These are phyloP conservation scores for Calliphora vicina DNA, from an alignment of 1,140 invertebrate genomes.

Conservation along the genomic window DNA sequence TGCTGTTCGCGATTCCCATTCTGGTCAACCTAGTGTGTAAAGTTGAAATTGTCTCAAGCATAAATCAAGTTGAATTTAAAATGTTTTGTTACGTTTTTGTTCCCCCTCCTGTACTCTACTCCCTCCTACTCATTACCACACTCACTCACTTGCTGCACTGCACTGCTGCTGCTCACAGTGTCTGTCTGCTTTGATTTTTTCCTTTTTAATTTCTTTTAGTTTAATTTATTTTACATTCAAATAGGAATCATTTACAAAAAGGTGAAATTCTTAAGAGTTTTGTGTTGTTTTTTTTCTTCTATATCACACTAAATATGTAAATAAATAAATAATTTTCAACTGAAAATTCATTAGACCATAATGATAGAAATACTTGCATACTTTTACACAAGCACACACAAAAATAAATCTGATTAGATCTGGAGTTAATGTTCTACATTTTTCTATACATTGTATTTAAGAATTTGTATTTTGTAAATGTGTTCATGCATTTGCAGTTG, in stretches of 20 bases:
- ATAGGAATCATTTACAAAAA: slow-evolving; percentile 26
- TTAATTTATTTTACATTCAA: slow-evolving; percentile 26
- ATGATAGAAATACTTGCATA: too few species aligned
- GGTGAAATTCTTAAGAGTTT: slow-evolving; percentile 20
- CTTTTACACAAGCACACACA: too few species aligned
- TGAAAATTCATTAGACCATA: background rate
- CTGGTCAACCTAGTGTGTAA: slow-evolving; percentile 32
- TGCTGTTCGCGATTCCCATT: slow-evolving; percentile 30
- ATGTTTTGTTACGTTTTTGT: slow-evolving; percentile 13
- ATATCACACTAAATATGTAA: background rate
- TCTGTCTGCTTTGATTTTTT: background rate
- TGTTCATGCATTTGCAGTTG: too few species aligned
- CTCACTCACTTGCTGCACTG: background rate
- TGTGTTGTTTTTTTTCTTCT: background rate
- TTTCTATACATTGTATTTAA: too few species aligned
- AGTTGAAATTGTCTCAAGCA: slow-evolving; percentile 27
- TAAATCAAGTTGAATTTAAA: slow-evolving; percentile 30
- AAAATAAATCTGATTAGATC: background rate
- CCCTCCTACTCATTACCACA: background rate
- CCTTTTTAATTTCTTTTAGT: background rate
- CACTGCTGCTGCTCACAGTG: background rate
- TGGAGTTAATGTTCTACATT: too few species aligned
- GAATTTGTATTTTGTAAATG: too few species aligned
- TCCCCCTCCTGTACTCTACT: background rate
- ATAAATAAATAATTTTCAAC: background rate